Evolutionary conservation across 2,888 invertebrate species (phyloP), one percentile per base, ranked within the genome.

Genomic region (Scaptomyza flava): DNA sequence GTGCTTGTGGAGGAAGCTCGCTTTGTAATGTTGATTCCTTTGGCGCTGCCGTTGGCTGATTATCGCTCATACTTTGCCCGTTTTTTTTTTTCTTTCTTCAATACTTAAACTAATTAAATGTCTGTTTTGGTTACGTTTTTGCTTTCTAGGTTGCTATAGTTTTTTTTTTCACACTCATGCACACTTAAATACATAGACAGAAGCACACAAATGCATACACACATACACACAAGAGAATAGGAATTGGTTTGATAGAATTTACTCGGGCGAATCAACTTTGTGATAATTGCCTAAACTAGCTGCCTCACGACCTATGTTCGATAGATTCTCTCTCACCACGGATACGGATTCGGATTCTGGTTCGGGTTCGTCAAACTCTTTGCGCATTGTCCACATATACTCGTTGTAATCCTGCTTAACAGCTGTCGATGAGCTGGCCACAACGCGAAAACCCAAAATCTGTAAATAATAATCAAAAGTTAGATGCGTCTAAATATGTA

Each of bases 301-400:
- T 48, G 91, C 91, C 91, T 94, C 94, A 79, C 94, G 93, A 79
- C 93, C 94, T 81, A 94, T 93, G 88, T 94, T 94, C 30, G 93
- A 94, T 47, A 94, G 93, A 87, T 94, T 94, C 77, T 94, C 94
- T 86, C 94, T 93, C 69, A 94, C 94, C 67, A 94, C 93, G 59
- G 94, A 90, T 68, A 91, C 91, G 23, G 88, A 76, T 77, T 91
- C 89, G 65, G 91, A 78, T 48, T 75, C 75, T 90, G 96, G 96
- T 91, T 97, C 97, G 59, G 96, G 96, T 65, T 90, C 91, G 53
- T 89, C 93, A 91, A 97, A 97, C 85, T 97, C 96, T 91, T 96
- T 96, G 93, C 96, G 95, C 96, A 97, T 96, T 92, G 97, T 97
- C 97, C 97, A 97, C 96, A 97, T 96, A 88, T 97, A 97, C 91